Conservation (phyloP, 2,888 invertebrate genomes). For the Caenorhabditis imperialis region DNA sequence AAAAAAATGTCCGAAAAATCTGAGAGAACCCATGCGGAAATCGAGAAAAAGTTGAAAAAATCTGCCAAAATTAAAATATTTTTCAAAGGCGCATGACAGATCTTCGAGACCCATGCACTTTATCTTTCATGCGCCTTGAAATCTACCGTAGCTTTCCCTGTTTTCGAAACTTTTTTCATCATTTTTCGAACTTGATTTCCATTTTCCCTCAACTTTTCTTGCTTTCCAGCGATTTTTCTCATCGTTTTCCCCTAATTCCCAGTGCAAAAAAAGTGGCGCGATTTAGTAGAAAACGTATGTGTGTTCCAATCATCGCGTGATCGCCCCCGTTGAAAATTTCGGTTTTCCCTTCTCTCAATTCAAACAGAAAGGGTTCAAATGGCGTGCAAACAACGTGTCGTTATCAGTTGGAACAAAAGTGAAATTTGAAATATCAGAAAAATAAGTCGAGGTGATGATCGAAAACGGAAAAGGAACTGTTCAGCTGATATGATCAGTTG, state of each 20-base stretch:
- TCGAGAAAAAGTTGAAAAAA: too few relatives aligned
- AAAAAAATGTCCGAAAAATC: too few relatives aligned
- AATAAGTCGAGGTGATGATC: too few relatives aligned
- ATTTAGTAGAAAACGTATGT: too few relatives aligned
- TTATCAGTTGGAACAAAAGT: constrained; percentile 17
- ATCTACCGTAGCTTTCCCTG: background rate
- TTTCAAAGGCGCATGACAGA: constrained; percentile 5
- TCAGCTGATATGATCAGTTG: too few relatives aligned
- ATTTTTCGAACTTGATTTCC: background rate
- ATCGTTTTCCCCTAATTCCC: too few relatives aligned
- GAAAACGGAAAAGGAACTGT: too few relatives aligned
- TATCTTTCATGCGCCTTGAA: background rate
- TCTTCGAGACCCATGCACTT: background rate
- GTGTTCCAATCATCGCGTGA: too few relatives aligned
- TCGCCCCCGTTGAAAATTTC: too few relatives aligned
- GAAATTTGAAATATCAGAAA: too few relatives aligned
- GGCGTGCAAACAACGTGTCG: constrained; percentile 20
- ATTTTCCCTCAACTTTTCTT: background rate
- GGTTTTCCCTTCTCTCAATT: constrained; percentile 22
- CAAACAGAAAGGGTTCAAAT: constrained; percentile 17
- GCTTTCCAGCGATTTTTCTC: background rate
- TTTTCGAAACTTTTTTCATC: background rate
- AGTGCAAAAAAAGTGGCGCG: constrained; percentile 23
- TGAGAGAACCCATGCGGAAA: too few relatives aligned
- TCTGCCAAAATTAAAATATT: too few relatives aligned